A percentile compares a stretch with the other conserved stretches of the same genome.
Evolutionary conservation across 1,140 invertebrate genomes (phyloP).

Genomic region (Metopolophium dirhodum): DNA sequence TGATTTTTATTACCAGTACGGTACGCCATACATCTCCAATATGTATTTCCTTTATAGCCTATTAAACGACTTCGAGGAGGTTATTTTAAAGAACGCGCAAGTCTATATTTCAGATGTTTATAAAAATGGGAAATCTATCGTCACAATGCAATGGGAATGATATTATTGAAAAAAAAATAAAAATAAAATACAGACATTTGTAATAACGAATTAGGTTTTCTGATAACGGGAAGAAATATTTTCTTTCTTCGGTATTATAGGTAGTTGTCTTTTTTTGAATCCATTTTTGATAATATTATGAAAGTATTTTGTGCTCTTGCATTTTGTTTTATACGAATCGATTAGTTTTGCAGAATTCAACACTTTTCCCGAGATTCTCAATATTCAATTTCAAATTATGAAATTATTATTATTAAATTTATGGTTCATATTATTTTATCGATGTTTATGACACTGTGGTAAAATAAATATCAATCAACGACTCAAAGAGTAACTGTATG

Average conservation of each 20-base stretch:
- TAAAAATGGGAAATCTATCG: not conserved
- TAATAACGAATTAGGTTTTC: not conserved
- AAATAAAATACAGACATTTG: not conserved
- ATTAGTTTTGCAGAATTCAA: not conserved
- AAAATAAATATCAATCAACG: not conserved
- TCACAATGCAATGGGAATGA: not conserved
- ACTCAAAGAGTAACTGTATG: not conserved
- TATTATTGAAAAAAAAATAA: slow-evolving; percentile 1
- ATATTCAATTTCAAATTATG: not conserved
- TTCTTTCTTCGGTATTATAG: not conserved
- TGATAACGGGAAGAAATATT: not conserved
- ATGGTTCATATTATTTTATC: not conserved
- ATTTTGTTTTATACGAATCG: too few relatives aligned
- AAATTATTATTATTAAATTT: not conserved
- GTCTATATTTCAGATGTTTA: slow-evolving; percentile 9
- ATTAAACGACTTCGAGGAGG: not conserved
- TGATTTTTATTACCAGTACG: not conserved
- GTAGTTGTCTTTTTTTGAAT: not conserved
- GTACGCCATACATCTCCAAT: not conserved
- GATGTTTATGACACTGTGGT: not conserved
- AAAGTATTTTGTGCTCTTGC: too few relatives aligned
- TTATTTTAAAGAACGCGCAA: not conserved
- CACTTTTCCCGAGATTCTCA: not conserved
- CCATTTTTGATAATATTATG: not conserved
- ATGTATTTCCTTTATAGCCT: not conserved